Evolutionary conservation across 2,888 invertebrate genomes (phyloP), one percentile per base, ranked within the genome.

Genomic region (Brachyptera risi): DNA sequence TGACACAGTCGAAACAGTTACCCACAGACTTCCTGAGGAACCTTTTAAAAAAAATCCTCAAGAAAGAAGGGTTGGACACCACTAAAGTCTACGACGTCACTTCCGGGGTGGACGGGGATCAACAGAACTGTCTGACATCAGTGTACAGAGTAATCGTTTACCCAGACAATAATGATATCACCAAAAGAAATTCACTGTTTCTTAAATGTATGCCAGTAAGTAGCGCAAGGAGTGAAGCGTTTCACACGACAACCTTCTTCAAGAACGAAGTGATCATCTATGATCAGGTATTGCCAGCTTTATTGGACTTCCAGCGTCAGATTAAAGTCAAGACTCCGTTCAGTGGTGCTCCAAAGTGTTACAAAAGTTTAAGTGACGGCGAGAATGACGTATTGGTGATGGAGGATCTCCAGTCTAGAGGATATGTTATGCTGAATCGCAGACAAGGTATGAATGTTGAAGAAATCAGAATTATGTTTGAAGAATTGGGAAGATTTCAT

Each of bases 401-500:
- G 1, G 81, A 83, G 71, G 83, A 84, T 68, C 79, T 79, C 0
- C 73, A 74, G 4, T 67, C 78, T 31, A 68, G 76, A 0, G 75
- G 75, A 35, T 84, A 77, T 66, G 75, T 74, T 0, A 67, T 75
- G 4, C 78, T 80, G 0, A 69, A 59, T 5, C 58, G 82, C 1
- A 80, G 79, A 66, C 77, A 79, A 63, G 80, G 80, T 0, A 76
- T 82, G 1, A 77, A 80, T 51, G 67, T 77, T 1, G 76, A 76
- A 1, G 81, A 83, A 65, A 80, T 80, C 54, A 71, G 75, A 61
- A 58, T 79, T 1, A 78, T 78, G 0, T 74, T 83, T 65, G 78
- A 78, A 68, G 76, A 77, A 0, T 67, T 84, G 49, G 84, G 83
- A 0, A 78, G 82, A 65, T 83, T 78, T 61, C 85, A 85, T 68